Evolutionary conservation across 2,888 invertebrate species (phyloP).

Genomic region (Podotricha telesiphe): DNA sequence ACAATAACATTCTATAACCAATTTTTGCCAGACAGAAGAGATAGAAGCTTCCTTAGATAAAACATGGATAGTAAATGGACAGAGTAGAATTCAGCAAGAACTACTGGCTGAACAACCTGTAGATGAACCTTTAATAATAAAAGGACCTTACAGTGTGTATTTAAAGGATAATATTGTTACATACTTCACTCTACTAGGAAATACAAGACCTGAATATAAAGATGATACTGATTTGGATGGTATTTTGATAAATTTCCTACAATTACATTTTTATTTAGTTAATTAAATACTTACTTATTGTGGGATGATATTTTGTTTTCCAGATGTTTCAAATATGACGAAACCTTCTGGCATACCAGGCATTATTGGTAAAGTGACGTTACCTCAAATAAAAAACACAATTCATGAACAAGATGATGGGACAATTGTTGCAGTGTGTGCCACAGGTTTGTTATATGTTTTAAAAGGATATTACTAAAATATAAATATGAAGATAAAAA

Average conservation of each 20-base stretch:
- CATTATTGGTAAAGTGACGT: constrained; percentile 70
- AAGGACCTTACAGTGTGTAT: constrained; percentile 93
- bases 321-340: constrained; percentile 88
- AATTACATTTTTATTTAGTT: not conserved
- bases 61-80: constrained; percentile 96
- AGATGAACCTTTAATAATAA: constrained; percentile 88
- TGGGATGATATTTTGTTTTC: constrained; percentile 47
- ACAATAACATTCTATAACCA: not conserved
- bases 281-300: not conserved
- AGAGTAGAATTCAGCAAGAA: constrained; percentile 89
- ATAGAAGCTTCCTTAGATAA: constrained; percentile 91
- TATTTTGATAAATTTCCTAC: constrained; percentile 54
- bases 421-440: constrained; percentile 92
- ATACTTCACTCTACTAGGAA: constrained; percentile 92
- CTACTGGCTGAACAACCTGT: constrained; percentile 85
- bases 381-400: constrained; percentile 82
- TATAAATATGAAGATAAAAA: too few species aligned
- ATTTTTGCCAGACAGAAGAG: constrained; percentile 84
- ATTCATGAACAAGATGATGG: constrained; percentile 97
- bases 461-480: too few species aligned
- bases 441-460: constrained; percentile 82
- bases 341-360: constrained; percentile 83
- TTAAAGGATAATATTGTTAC: constrained; percentile 88
- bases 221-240: constrained; percentile 86
- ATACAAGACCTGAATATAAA: constrained; percentile 75